phyloP scores from a whole-genome alignment of 2,888 invertebrate species.

The Rhorus exstirpatorius region DNA sequence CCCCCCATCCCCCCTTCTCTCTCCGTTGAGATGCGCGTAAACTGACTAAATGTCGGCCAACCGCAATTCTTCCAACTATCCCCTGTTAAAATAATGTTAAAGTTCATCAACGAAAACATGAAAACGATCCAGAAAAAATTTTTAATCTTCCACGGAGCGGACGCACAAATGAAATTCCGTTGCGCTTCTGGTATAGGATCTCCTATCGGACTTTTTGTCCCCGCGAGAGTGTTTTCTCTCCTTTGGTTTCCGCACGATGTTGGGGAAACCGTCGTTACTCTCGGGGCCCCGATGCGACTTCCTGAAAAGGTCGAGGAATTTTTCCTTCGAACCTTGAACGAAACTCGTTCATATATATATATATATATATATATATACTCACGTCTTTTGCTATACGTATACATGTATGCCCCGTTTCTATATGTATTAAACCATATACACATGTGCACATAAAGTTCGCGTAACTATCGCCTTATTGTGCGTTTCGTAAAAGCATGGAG shows the following conservation, averaged over 20 bases:
- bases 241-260: constrained; percentile 1
- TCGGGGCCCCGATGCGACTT: constrained; percentile 39
- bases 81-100: neutral
- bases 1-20: no score
- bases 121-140: neutral
- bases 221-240: neutral
- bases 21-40: constrained; percentile 35
- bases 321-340: constrained; percentile 51
- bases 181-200: neutral
- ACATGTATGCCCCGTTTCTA: neutral
- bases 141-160: neutral
- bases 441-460: constrained; percentile 15
- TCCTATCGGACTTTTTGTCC: neutral
- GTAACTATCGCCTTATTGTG: constrained; percentile 21
- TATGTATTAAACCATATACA: constrained; percentile 4
- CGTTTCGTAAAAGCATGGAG: constrained; percentile 48
- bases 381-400: neutral
- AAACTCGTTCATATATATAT: constrained; percentile 29
- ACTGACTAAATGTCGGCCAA: constrained; percentile 27
- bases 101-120: neutral
- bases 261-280: neutral
- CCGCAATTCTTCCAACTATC: constrained; percentile 15
- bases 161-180: constrained; percentile 13
- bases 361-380: neutral
- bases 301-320: constrained; percentile 63